Percentiles rank a stretch among this genome's conserved stretches.
These are phyloP conservation scores for Brachyopa scutellaris DNA, from an alignment of 2,888 invertebrate species.

Conservation along the genomic window DNA sequence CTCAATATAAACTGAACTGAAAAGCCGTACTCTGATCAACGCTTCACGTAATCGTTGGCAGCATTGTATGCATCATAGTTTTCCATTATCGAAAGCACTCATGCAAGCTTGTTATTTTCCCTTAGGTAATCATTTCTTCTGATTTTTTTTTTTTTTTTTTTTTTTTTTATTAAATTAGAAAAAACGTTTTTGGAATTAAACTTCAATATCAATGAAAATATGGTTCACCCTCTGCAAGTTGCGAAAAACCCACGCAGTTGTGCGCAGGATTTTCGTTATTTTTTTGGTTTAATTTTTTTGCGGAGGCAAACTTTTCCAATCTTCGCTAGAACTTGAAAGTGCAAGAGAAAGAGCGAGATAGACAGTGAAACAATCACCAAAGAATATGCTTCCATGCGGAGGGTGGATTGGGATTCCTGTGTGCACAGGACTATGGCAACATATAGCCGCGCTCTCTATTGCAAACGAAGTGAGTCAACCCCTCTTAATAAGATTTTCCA, in stretches of 20 bases:
- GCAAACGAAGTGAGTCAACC: slow-evolving; percentile 70
- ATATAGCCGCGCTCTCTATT: slow-evolving; percentile 54
- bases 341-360: slow-evolving; percentile 43
- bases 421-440: slow-evolving; percentile 71
- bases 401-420: slow-evolving; percentile 51
- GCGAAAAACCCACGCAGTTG: slow-evolving; percentile 11
- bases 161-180: too few species aligned
- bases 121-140: neutral
- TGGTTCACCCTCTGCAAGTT: slow-evolving; percentile 59
- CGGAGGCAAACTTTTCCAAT: slow-evolving; percentile 51
- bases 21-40: too few species aligned
- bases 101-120: neutral
- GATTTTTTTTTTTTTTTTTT: too few species aligned
- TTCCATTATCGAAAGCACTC: neutral
- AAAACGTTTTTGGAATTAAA: neutral
- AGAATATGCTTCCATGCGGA: slow-evolving; percentile 41
- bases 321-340: slow-evolving; percentile 47
- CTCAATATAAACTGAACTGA: too few species aligned
- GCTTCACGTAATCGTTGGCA: too few species aligned
- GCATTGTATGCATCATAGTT: too few species aligned
- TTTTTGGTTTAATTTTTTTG: slow-evolving; percentile 18
- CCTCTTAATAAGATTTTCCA: slow-evolving; percentile 62
- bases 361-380: slow-evolving; percentile 43
- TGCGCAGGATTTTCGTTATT: slow-evolving; percentile 58
- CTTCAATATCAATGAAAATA: slow-evolving; percentile 8